Evolutionary conservation across 2,113 vertebrate species (phyloP), one percentile per base, ranked within the genome.

Genomic region (Cynoglossus semilaevis): DNA sequence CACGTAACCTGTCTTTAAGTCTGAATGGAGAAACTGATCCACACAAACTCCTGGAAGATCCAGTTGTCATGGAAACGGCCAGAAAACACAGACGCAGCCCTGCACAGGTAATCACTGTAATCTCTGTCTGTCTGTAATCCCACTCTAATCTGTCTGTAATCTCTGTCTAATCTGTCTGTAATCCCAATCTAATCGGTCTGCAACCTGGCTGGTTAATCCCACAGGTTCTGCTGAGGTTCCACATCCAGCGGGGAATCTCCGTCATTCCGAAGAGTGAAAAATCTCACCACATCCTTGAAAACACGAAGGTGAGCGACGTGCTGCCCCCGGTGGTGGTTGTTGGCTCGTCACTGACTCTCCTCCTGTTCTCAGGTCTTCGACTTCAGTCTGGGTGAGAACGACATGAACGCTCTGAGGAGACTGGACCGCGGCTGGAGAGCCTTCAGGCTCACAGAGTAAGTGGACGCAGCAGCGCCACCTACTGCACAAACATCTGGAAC

Each of bases 231-330:
- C 80, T 92, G 50, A 77, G 88, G 53, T 91, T 86, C 68, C 89
- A 91, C 7, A 75, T 90, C 38, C 87, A 92, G 76, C 89, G 90
- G 70, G 72, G 80, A 0, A 64, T 91, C n/a, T 15, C 71, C 5
- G 91, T 91, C 46, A 91, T 92, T 63, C 91, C 91, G 0, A 88
- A 86, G 59, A 92, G 91, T n/a, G 71, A 84, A 18, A 91, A 85
- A 63, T 59, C 90, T 60, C 88, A 91, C 48, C 88, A 87, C 70
- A 89, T 91, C 57, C 81, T 92, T 8, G 86, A 92, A 42, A 92
- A 92, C 81, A 88, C 88, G n/a, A 92, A 91, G 88, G 91, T 91
- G 47, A 67, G 12, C 9, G 22, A 2, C 6, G 22, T 29, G 22
- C 22, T 29, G 22, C 22, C 22, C 22, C 22, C 22, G 22, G 22